Evolutionary conservation across 2,888 invertebrate species (phyloP).

Genomic region (Synergus umbraculus): DNA sequence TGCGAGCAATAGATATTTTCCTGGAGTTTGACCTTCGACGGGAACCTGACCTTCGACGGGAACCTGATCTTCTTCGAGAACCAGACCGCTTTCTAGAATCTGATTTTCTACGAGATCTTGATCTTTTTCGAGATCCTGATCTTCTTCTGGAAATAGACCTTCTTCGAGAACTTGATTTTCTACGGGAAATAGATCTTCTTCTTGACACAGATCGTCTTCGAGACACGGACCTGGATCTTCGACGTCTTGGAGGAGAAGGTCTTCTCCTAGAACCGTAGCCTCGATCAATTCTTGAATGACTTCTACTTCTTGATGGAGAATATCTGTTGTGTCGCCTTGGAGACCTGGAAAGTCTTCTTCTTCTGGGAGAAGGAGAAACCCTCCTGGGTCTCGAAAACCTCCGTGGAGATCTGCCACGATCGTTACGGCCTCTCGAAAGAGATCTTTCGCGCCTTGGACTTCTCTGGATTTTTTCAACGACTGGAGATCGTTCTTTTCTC

Average conservation of each 20-base stretch:
- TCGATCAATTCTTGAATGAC: slow-evolving; percentile 69
- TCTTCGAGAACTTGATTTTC: not conserved
- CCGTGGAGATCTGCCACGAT: slow-evolving; percentile 64
- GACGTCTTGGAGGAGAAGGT: not conserved
- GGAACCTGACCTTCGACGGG: slow-evolving; percentile 49
- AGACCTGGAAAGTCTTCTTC: slow-evolving; percentile 64
- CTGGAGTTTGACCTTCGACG: slow-evolving; percentile 41
- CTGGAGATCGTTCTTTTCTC: slow-evolving; percentile 70
- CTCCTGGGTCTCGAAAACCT: slow-evolving; percentile 68
- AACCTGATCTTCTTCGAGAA: slow-evolving; percentile 42
- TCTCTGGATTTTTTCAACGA: slow-evolving; percentile 69
- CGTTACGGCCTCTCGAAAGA: slow-evolving; percentile 55
- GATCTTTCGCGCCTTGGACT: slow-evolving; percentile 59
- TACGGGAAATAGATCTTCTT: not conserved
- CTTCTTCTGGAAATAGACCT: not conserved
- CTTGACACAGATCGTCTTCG: not conserved
- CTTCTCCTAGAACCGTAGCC: slow-evolving; percentile 59
- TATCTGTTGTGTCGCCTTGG: slow-evolving; percentile 68
- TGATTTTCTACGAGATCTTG: slow-evolving; percentile 57
- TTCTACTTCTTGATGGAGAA: slow-evolving; percentile 68
- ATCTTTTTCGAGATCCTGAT: not conserved
- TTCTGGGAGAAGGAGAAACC: slow-evolving; percentile 65
- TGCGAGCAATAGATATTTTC: slow-evolving; percentile 60
- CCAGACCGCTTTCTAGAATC: slow-evolving; percentile 57
- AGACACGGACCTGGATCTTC: slow-evolving; percentile 9